Evolutionary conservation across 2,797 vertebrate genomes (phyloP).

Genomic region (Acridotheres tristis): DNA sequence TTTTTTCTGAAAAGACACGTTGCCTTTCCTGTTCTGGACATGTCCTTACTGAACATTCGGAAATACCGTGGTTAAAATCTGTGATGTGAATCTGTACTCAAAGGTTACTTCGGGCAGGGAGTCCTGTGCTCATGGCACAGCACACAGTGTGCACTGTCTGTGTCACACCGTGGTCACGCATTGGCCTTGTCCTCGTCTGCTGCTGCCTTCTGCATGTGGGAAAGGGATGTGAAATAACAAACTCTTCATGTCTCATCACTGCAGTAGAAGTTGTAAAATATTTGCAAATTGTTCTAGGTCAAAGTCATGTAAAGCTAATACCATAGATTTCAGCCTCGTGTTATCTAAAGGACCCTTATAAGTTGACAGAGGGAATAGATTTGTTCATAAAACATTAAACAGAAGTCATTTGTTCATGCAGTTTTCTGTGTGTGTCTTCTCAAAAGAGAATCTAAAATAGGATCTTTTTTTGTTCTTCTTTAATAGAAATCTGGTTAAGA

Average conservation of each 20-base stretch:
- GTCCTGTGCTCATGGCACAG: background rate
- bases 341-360: background rate
- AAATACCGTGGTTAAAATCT: background rate
- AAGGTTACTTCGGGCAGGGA: background rate
- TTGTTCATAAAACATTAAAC: background rate
- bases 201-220: background rate
- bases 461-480: slow-evolving; percentile 8
- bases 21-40: background rate
- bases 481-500: slow-evolving; percentile 94
- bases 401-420: background rate
- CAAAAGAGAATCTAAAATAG: background rate
- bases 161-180: background rate
- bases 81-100: accelerated
- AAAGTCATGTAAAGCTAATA: background rate
- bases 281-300: background rate
- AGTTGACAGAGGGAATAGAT: background rate
- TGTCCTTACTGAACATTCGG: background rate
- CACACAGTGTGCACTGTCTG: background rate
- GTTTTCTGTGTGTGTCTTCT: background rate
- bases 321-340: background rate
- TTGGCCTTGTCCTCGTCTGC: background rate
- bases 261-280: background rate
- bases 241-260: background rate
- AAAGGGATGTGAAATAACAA: background rate
- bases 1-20: background rate